These are phyloP conservation scores for Nyctibius bracteatus DNA, from an alignment of 2,113 vertebrate genomes.

Conservation along the genomic window DNA sequence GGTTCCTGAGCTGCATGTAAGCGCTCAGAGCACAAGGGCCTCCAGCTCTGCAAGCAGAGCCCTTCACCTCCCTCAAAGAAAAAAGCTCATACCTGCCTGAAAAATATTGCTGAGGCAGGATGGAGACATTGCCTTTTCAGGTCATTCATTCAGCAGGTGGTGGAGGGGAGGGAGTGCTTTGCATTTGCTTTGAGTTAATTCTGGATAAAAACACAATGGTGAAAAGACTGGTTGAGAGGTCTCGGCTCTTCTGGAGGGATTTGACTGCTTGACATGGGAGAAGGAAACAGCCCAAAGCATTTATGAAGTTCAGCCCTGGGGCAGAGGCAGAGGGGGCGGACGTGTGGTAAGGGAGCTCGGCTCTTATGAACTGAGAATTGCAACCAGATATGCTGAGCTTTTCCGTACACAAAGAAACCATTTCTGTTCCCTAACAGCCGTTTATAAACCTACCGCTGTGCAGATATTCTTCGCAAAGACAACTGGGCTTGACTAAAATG, in stretches of 20 bases:
- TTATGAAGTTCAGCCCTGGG: neutral
- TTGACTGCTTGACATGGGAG: neutral
- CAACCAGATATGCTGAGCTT: neutral
- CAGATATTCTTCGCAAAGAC: neutral
- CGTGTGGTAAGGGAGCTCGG: neutral
- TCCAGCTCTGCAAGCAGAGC: neutral
- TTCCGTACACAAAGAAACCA: neutral
- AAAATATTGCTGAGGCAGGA: neutral
- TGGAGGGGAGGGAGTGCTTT: neutral
- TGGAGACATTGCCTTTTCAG: neutral
- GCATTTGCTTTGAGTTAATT: neutral
- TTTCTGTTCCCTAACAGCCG: neutral
- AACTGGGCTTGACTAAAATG: neutral
- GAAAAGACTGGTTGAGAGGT: neutral
- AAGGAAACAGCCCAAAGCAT: neutral
- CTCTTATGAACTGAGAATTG: neutral
- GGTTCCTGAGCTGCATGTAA: neutral
- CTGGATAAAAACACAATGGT: fast-evolving
- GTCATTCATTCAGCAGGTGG: neutral
- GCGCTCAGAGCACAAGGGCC: fast-evolving
- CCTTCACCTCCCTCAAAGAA: neutral
- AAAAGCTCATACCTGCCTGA: neutral
- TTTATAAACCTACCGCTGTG: neutral
- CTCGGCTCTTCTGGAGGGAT: fast-evolving
- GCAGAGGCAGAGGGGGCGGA: neutral